Evolutionary conservation across 2,888 invertebrate genomes (phyloP).

Genomic region (Aphidoletes aphidimyza): DNA sequence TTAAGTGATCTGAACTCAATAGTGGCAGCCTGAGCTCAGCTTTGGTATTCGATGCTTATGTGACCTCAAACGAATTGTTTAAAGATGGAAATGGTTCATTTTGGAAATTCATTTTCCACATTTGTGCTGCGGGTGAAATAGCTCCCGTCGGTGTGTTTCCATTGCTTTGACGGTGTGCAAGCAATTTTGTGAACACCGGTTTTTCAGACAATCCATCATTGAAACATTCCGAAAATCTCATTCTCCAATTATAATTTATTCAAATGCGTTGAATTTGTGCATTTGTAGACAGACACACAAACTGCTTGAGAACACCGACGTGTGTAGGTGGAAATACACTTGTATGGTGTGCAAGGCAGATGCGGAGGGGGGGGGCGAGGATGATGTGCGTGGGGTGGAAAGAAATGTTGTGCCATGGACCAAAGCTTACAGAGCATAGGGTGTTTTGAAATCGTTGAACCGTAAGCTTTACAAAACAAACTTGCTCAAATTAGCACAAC

Average conservation of each 20-base stretch:
- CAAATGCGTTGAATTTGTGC: background rate
- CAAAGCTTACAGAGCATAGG: background rate
- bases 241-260: constrained; percentile 41
- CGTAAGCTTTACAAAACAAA: background rate
- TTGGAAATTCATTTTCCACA: background rate
- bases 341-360: too few species aligned
- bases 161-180: background rate
- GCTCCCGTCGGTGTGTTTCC: background rate
- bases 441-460: constrained; percentile 2
- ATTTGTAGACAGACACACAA: background rate
- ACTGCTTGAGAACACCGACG: too few species aligned
- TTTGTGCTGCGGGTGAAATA: background rate
- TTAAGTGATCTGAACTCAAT: background rate
- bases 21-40: too few species aligned
- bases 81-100: background rate
- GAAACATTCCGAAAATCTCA: background rate
- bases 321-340: too few species aligned
- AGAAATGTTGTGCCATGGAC: too few species aligned
- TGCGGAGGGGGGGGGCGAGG: too few species aligned
- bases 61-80: constrained; percentile 18
- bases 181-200: background rate
- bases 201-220: constrained; percentile 30
- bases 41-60: background rate
- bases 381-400: too few species aligned
- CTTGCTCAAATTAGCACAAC: constrained; percentile 14